phyloP scores from a whole-genome alignment of 2,888 invertebrate species.

The Nomada fabriciana region DNA sequence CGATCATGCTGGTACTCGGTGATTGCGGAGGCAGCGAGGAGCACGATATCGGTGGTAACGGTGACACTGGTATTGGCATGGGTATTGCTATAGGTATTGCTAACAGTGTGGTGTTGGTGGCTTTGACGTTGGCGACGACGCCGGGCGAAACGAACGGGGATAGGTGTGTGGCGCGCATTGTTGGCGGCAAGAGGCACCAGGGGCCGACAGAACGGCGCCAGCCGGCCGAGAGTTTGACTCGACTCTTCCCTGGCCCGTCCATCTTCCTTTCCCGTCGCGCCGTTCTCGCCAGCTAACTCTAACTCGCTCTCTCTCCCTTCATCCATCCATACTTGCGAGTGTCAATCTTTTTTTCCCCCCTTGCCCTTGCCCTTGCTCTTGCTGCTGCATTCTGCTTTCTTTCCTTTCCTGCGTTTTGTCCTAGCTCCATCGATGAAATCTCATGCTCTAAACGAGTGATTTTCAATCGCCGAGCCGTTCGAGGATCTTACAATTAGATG shows the following conservation, averaged over 20 bases:
- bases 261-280: conserved; percentile 21
- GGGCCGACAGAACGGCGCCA: conserved; percentile 80
- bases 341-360: not conserved
- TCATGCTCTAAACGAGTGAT: too few relatives aligned
- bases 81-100: conserved; percentile 12
- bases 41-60: not conserved
- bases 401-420: conserved; percentile 16
- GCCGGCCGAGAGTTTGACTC: conserved; percentile 74
- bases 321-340: not conserved
- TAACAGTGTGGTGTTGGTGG: conserved; percentile 4
- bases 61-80: conserved; percentile 12
- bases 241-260: conserved; percentile 54
- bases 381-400: not conserved
- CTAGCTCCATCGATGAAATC: not conserved
- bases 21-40: not conserved
- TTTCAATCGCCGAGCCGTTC: too few relatives aligned
- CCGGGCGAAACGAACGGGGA: conserved; percentile 41
- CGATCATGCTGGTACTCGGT: too few relatives aligned
- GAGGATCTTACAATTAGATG: too few relatives aligned
- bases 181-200: conserved; percentile 76
- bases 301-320: not conserved
- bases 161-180: conserved; percentile 73
- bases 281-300: not conserved
- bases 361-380: not conserved
- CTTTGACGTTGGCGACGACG: conserved; percentile 59